Percentiles rank a stretch among this genome's conserved stretches.
Evolutionary conservation across 2,888 invertebrate genomes (phyloP).

Genomic region (Caradrina kadenii): DNA sequence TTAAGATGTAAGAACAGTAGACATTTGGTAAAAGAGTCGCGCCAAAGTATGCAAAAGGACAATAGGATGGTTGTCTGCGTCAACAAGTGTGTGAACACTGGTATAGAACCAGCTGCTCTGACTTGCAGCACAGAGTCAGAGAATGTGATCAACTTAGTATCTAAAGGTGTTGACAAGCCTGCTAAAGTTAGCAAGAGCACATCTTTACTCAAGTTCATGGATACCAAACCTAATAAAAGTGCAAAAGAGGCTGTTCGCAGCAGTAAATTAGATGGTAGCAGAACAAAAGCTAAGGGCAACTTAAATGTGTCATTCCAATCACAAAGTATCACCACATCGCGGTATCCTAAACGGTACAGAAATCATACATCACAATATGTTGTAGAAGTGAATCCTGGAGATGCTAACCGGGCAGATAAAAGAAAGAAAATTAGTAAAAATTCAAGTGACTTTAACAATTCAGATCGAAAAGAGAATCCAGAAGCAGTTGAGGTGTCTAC

Average conservation of each 20-base stretch:
- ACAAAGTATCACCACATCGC: conserved; percentile 72
- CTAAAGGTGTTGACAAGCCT: conserved; percentile 72
- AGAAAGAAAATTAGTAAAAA: conserved; percentile 68
- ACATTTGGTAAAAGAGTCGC: conserved; percentile 77
- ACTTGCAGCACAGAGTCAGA: conserved; percentile 84
- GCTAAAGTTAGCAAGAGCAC: conserved; percentile 76
- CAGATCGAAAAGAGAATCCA: conserved; percentile 79
- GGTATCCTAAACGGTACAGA: conserved; percentile 81
- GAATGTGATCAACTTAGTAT: conserved; percentile 81
- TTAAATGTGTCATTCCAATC: conserved; percentile 79
- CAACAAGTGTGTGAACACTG: conserved; percentile 80
- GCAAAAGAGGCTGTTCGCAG: conserved; percentile 33
- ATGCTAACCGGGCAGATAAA: conserved; percentile 52
- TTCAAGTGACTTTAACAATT: conserved; percentile 71
- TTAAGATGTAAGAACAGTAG: conserved; percentile 76
- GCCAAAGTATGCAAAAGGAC: conserved; percentile 66
- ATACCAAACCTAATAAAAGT: conserved; percentile 67
- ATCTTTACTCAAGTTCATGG: conserved; percentile 81
- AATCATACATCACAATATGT: conserved; percentile 57
- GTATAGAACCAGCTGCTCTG: conserved; percentile 63
- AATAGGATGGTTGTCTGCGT: conserved; percentile 76
- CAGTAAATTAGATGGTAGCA: conserved; percentile 40
- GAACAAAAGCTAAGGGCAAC: conserved; percentile 62
- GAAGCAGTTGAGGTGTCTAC: conserved; percentile 72
- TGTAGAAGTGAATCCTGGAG: conserved; percentile 41